A percentile compares a stretch with the other conserved stretches of the same genome.
phyloP scores from a whole-genome alignment of 2,888 invertebrate species.

The Sialis lutaria region DNA sequence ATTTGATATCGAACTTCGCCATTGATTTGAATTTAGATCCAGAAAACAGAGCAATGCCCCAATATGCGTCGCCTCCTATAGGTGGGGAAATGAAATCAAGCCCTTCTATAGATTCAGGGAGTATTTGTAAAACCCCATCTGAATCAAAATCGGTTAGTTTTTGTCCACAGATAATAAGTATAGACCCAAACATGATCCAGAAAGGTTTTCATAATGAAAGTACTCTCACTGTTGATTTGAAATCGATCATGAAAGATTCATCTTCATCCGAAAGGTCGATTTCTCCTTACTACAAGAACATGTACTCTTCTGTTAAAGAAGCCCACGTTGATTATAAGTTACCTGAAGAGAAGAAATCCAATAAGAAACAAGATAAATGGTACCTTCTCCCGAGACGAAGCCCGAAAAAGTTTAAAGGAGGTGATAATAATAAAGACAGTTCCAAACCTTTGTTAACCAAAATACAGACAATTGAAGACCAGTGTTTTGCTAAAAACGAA shows the following conservation, averaged over 20 bases:
- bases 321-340: background rate
- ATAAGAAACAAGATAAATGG: constrained; percentile 14
- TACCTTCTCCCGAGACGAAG: constrained; percentile 13
- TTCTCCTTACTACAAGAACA: constrained; percentile 3
- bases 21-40: constrained; percentile 25
- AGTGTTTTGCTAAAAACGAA: constrained; percentile 26
- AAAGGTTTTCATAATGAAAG: constrained; percentile 11
- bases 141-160: constrained; percentile 24
- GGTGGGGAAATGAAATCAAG: constrained; percentile 16
- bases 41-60: constrained; percentile 21
- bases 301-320: constrained; percentile 3
- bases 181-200: constrained; percentile 11
- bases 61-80: constrained; percentile 9
- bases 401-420: constrained; percentile 11
- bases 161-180: constrained; percentile 23
- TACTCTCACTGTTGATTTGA: background rate
- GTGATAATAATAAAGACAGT: constrained; percentile 5
- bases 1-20: constrained; percentile 24
- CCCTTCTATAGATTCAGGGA: constrained; percentile 20
- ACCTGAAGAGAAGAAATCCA: constrained; percentile 4
- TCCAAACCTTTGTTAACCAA: constrained; percentile 17
- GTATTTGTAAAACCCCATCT: constrained; percentile 19
- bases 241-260: constrained; percentile 13
- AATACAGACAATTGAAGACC: constrained; percentile 19
- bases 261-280: constrained; percentile 10